These are phyloP conservation scores for Choristoneura rosaceana DNA, from an alignment of 2,888 invertebrate species.

Conservation along the genomic window DNA sequence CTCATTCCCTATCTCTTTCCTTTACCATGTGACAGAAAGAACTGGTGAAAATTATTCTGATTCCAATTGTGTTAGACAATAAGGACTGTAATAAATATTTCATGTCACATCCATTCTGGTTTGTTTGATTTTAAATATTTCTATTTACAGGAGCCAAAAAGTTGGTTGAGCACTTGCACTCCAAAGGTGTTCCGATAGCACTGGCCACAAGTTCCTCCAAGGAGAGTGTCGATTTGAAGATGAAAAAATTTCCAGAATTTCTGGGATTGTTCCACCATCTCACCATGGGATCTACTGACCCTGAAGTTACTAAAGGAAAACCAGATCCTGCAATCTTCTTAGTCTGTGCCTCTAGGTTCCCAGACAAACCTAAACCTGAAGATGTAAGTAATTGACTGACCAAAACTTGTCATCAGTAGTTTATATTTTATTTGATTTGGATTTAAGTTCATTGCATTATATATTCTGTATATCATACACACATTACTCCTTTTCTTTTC, in stretches of 20 bases:
- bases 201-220: conserved; percentile 94
- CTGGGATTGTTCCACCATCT: conserved; percentile 89
- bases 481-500: too few species aligned
- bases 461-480: too few species aligned
- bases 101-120: background rate
- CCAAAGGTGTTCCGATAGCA: conserved; percentile 91
- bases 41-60: too few species aligned
- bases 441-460: too few species aligned
- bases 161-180: conserved; percentile 90
- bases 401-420: too few species aligned
- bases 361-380: conserved; percentile 87
- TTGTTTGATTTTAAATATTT: conserved; percentile 16
- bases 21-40: too few species aligned
- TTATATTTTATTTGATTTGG: background rate
- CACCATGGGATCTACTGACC: conserved; percentile 92
- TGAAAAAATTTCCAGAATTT: conserved; percentile 87
- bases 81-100: too few species aligned
- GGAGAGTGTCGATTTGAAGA: conserved; percentile 90
- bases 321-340: conserved; percentile 95
- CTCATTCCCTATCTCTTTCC: too few species aligned
- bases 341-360: conserved; percentile 90
- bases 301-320: conserved; percentile 93
- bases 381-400: conserved; percentile 66
- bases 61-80: too few species aligned
- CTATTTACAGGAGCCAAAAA: conserved; percentile 88